Percentiles rank a stretch among this genome's conserved stretches.
phyloP scores from a whole-genome alignment of 2,888 invertebrate genomes.

The Polyploca ridens region DNA sequence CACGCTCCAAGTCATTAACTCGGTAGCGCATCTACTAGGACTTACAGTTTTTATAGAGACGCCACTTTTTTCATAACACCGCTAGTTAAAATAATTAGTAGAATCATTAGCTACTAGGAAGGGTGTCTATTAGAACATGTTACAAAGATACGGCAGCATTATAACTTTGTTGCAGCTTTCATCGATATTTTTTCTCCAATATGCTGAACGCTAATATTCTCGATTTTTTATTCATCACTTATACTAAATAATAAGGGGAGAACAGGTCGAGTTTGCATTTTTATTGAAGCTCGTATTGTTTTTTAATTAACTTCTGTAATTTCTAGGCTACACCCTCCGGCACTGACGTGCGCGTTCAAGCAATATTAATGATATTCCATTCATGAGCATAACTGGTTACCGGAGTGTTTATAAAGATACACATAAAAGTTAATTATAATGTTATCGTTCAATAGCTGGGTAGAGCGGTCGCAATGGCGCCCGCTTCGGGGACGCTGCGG shows the following conservation, averaged over 20 bases:
- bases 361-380: conserved; percentile 66
- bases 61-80: conserved; percentile 52
- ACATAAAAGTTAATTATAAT: conserved; percentile 61
- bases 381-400: conserved; percentile 62
- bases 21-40: conserved; percentile 58
- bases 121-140: conserved; percentile 50
- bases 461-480: conserved; percentile 34
- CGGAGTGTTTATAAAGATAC: conserved; percentile 50
- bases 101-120: conserved; percentile 57
- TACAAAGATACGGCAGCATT: conserved; percentile 24
- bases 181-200: conserved; percentile 37
- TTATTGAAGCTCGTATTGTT: conserved; percentile 57
- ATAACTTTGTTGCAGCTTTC: conserved; percentile 33
- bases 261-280: conserved; percentile 59
- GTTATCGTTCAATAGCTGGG: conserved; percentile 54
- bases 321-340: conserved; percentile 46
- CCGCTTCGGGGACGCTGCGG: conserved; percentile 29
- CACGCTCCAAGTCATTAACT: conserved; percentile 71
- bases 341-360: conserved; percentile 42
- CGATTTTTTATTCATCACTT: conserved; percentile 39
- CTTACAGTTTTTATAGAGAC: conserved; percentile 51
- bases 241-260: conserved; percentile 40
- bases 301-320: conserved; percentile 55
- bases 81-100: conserved; percentile 69
- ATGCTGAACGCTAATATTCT: conserved; percentile 34